These are phyloP conservation scores for Stramonita haemastoma DNA, from an alignment of 2,888 invertebrate species.

Conservation along the genomic window DNA sequence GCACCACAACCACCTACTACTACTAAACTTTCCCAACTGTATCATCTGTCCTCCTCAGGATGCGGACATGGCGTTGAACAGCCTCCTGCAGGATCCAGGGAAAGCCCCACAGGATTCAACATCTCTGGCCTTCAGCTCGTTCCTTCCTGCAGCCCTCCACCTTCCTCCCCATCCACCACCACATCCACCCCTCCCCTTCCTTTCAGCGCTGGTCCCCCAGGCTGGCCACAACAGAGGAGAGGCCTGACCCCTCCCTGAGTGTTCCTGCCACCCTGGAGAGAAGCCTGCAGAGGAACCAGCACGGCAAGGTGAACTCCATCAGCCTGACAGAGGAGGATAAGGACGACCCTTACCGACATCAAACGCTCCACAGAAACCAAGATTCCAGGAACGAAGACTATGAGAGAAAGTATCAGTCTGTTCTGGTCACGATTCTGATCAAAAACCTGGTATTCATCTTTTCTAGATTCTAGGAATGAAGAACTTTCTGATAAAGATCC, in stretches of 20 bases:
- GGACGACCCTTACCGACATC: background rate
- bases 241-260: background rate
- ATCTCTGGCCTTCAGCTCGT: constrained; percentile 13
- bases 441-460: no score
- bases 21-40: no score
- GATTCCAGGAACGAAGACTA: no score
- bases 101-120: constrained; percentile 12
- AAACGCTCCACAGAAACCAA: no score
- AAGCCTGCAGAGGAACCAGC: background rate
- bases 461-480: no score
- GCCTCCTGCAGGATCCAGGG: background rate
- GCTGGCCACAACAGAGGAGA: background rate
- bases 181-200: background rate
- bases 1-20: no score
- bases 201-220: background rate
- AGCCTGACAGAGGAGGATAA: background rate
- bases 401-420: no score
- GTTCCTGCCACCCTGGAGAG: background rate
- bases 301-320: background rate
- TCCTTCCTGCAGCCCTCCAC: background rate
- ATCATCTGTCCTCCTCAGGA: background rate
- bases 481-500: no score
- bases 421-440: no score
- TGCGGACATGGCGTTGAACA: constrained; percentile 13
- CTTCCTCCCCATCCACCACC: background rate